Base-by-base conservation (phyloP, 2,888 invertebrate genomes). In the Drosophila histrio region DNA sequence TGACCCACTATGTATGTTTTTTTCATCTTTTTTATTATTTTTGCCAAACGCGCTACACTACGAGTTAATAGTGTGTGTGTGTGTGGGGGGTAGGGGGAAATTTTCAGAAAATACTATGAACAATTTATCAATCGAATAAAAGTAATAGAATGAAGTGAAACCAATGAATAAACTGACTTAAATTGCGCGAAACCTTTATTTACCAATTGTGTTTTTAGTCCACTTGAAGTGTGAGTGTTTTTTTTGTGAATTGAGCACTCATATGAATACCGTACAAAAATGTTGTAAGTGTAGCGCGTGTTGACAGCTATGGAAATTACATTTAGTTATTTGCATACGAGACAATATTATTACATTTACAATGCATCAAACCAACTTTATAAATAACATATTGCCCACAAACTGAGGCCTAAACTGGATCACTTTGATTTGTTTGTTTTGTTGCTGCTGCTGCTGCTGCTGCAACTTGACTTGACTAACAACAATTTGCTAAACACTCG, bases 341-440 rank as follows among this genome's bases (percentile, higher is more conserved):
- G 66, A 70, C 71, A 71, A 70, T 62, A 65, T n/a, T n/a, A 74
- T 53, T 59, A 74, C 73, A 70, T 69, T 73, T 64, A 59, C 65
- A 74, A 69, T 73, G 74, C 76, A 67, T 79, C 76, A 70, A 82
- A 79, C 67, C 73, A 76, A 82, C 77, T 66, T 77, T 82, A 68
- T 64, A 74, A 68, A 74, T 83, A 79, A 79, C 77, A 71, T 61
- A 53, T 44, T 43, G 47, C 57, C 63, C 58, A 49, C 53, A 57
- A 57, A 38, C n/a, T 50, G 44, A 22, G 41, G 54, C 56, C 67
- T 83, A 64, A 63, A 76, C 66, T 71, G 68, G 76, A 84, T 84
- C 81, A 81, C 84, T 72, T 69, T 66, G 58, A 66, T 72, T 80
- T 67, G 62, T 57, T 26, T 34, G 17, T 24, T 41, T 38, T 72